Percentiles rank a stretch among this genome's conserved stretches.
Evolutionary conservation across 2,797 vertebrate species (phyloP).

Genomic region (Toxotes lorentzi): DNA sequence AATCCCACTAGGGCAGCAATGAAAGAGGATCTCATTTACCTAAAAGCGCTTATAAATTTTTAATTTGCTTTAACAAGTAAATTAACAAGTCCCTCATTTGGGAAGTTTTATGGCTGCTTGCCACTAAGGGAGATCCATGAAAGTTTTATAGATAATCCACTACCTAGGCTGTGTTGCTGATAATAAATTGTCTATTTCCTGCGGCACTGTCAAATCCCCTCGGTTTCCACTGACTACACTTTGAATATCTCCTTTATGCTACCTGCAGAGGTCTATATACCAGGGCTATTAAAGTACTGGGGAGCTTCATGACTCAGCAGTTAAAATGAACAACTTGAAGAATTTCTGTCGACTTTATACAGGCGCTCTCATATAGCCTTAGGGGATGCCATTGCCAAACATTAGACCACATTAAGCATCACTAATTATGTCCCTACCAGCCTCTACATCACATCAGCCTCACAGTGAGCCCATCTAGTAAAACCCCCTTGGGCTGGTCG

Average conservation of each 20-base stretch:
- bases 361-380: conserved; percentile 45
- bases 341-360: conserved; percentile 64
- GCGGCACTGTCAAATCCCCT: conserved; percentile 93
- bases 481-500: conserved; percentile 66
- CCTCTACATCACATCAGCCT: conserved; percentile 68
- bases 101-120: conserved; percentile 98
- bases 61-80: conserved; percentile 99
- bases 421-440: conserved; percentile 69
- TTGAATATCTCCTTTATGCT: conserved; percentile 85
- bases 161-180: conserved; percentile 91
- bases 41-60: conserved; percentile 99
- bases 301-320: conserved; percentile 67
- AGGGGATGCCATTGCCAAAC: conserved; percentile 57
- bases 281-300: conserved; percentile 71
- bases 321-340: conserved; percentile 73
- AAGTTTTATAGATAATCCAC: conserved; percentile 99
- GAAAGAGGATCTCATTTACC: conserved; percentile 99
- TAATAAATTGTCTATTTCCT: conserved; percentile 99
- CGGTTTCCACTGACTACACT: conserved; percentile 92
- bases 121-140: conserved; percentile 96
- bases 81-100: conserved; percentile 99
- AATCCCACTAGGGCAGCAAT: conserved; percentile 92
- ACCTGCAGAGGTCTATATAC: conserved; percentile 78
- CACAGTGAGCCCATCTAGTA: conserved; percentile 54
- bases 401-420: conserved; percentile 66